These are phyloP conservation scores for Pyrocoelia pectoralis DNA, from an alignment of 2,888 invertebrate species.

Conservation along the genomic window DNA sequence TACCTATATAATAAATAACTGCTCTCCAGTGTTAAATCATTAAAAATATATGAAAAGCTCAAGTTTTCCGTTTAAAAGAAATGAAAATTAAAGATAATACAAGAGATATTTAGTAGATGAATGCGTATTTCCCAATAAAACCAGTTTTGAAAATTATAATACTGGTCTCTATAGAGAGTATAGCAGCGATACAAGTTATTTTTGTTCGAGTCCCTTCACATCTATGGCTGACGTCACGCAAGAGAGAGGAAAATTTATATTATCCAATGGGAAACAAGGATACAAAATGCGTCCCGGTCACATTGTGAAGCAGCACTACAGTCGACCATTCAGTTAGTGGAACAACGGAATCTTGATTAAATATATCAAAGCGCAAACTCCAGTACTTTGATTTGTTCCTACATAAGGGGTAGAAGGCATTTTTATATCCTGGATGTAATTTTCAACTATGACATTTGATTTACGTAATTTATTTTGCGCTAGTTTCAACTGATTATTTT, in stretches of 20 bases:
- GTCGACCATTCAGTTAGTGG: slow-evolving; percentile 44
- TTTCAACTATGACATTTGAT: slow-evolving; percentile 45
- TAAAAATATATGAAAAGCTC: slow-evolving; percentile 3
- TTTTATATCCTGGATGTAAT: slow-evolving; percentile 46
- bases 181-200: slow-evolving; percentile 55
- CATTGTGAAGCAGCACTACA: slow-evolving; percentile 51
- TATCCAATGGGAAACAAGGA: slow-evolving; percentile 42
- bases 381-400: slow-evolving; percentile 53
- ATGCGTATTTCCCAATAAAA: slow-evolving; percentile 14
- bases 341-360: slow-evolving; percentile 37
- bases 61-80: slow-evolving; percentile 6
- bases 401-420: slow-evolving; percentile 46
- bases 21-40: background rate
- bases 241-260: slow-evolving; percentile 44
- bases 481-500: slow-evolving; percentile 16
- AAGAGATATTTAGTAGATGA: slow-evolving; percentile 10
- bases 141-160: slow-evolving; percentile 14
- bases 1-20: no score
- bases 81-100: slow-evolving; percentile 9
- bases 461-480: slow-evolving; percentile 41
- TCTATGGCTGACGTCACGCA: slow-evolving; percentile 54
- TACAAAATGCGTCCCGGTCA: slow-evolving; percentile 48
- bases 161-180: slow-evolving; percentile 48
- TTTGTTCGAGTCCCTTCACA: slow-evolving; percentile 55
- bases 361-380: slow-evolving; percentile 48